A percentile compares a stretch with the other conserved stretches of the same genome.
These are phyloP conservation scores for Platerodrilus igneus DNA, from an alignment of 2,888 invertebrate species.

Conservation along the genomic window DNA sequence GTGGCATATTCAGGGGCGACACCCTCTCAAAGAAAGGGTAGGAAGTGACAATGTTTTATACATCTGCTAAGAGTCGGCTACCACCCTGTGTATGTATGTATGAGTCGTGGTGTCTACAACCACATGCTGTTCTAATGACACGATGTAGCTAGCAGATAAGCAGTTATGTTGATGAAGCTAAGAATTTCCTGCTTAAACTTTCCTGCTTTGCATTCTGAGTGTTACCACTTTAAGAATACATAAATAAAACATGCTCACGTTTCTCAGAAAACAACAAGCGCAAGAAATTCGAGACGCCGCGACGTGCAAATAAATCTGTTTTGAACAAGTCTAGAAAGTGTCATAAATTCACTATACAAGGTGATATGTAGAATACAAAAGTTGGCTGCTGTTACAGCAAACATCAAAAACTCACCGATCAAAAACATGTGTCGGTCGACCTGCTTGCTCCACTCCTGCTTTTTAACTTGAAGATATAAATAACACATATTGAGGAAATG, in stretches of 20 bases:
- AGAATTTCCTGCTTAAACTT: conserved; percentile 12
- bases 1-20: conserved; percentile 37
- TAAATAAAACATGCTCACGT: no score
- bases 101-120: conserved; percentile 11
- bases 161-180: conserved; percentile 7
- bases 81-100: conserved; percentile 20
- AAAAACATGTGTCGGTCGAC: conserved; percentile 33
- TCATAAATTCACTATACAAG: no score
- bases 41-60: conserved; percentile 45
- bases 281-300: no score
- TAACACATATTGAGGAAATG: conserved; percentile 36
- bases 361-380: no score
- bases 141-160: conserved; percentile 17
- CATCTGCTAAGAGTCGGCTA: conserved; percentile 40
- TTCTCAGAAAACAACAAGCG: no score
- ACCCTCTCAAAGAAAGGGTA: conserved; percentile 40
- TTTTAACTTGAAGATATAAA: conserved; percentile 35
- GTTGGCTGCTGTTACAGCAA: conserved; percentile 21
- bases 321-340: no score
- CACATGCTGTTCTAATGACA: conserved; percentile 20
- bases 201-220: conserved; percentile 1
- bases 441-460: no score
- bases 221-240: background rate
- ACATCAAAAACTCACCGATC: conserved; percentile 29
- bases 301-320: no score